A percentile compares a stretch with the other conserved stretches of the same genome.
phyloP scores from a whole-genome alignment of 2,888 invertebrate genomes.

The Tigriopus californicus region DNA sequence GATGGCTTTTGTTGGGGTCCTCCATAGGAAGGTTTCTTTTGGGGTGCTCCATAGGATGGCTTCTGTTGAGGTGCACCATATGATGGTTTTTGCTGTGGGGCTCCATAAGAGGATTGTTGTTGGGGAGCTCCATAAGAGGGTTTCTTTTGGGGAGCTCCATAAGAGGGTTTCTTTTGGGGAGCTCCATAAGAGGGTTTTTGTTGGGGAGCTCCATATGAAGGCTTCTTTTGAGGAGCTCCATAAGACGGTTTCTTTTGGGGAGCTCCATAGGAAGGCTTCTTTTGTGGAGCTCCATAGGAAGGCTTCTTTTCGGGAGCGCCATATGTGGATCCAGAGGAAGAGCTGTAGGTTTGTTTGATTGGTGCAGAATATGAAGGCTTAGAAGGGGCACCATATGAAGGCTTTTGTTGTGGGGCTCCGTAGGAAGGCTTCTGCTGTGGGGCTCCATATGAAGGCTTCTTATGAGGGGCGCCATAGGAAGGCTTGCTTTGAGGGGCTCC shows the following conservation, averaged over 20 bases:
- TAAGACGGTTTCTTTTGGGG: not conserved
- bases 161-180: constrained; percentile 8
- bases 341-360: not conserved
- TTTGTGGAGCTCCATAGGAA: not conserved
- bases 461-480: not conserved
- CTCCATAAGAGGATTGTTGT: too few relatives aligned
- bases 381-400: not conserved
- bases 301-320: not conserved
- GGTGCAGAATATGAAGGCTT: not conserved
- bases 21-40: too few relatives aligned
- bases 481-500: not conserved
- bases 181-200: not conserved
- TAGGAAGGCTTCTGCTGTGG: not conserved
- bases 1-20: not conserved
- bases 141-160: not conserved
- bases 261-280: not conserved
- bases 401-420: not conserved
- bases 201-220: not conserved
- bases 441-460: not conserved
- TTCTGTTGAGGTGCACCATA: not conserved
- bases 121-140: too few relatives aligned
- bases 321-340: too few relatives aligned
- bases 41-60: too few relatives aligned
- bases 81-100: not conserved
- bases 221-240: not conserved